Evolutionary conservation across 2,888 invertebrate species (phyloP), one percentile per base, ranked within the genome.

Genomic region (Beris morrisii): DNA sequence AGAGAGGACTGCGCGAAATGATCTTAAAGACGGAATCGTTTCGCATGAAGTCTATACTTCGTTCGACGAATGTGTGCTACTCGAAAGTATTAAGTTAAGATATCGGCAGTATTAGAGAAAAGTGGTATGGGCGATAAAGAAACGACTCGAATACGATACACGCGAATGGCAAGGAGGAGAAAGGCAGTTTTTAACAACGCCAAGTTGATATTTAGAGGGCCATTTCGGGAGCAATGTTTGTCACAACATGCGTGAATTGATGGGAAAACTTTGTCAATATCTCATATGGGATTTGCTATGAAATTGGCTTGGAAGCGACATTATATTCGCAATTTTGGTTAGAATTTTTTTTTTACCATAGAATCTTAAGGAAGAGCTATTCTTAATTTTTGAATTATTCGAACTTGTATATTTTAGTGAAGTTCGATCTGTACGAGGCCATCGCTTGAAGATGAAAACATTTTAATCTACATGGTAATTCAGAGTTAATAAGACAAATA

Each of bases 181-280:
- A 31, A 31, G 52, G 38, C 31, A 50, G 45, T 50, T 61, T 61
- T 61, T 53, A 52, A 22, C 53, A 52, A 45, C 59, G 38, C 61
- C 50, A 50, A 55, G 56, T 50, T 32, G 55, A 61, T 53, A 53
- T 54, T 63, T 55, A 52, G 32, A 32, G 28, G 48, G 48, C 50
- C 56, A 64, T 65, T 43, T 32, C 12, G 32, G 38, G 48, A 52
- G 57, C 61, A 61, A 61, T 67, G 56, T 61, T 65, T 61, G 65
- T 65, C 56, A 55, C 61, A 61, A 65, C 61, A 65, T 65, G 59
- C 65, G 65, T 65, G 56, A 65, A 65, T 54, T 61, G 67, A 67
- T 67, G 59, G 54, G 38, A 32, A 65, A 67, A 68, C 55, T 68
- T 65, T 65, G 32, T 50, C 65, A 55, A 68, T 68, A 59, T 65